These are phyloP conservation scores for Uropsilus gracilis DNA, from an alignment of 2,113 vertebrate genomes.

Conservation along the genomic window DNA sequence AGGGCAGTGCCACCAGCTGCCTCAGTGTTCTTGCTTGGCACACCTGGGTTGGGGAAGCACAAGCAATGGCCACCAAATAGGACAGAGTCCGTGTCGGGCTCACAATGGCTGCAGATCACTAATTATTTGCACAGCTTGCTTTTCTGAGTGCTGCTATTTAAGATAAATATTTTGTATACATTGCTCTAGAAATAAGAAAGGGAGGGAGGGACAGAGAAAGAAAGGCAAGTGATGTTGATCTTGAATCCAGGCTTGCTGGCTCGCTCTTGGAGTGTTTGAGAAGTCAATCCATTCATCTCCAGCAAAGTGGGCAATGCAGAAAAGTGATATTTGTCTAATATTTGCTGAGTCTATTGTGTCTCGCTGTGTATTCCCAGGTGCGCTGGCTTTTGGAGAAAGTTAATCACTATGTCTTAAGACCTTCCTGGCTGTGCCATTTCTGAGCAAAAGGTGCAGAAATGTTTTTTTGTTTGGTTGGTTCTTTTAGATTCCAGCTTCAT, in stretches of 20 bases:
- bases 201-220: not conserved
- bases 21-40: not conserved
- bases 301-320: slow-evolving; percentile 70
- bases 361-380: slow-evolving; percentile 25
- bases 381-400: slow-evolving; percentile 39
- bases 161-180: slow-evolving; percentile 70
- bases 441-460: slow-evolving; percentile 54
- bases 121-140: slow-evolving; percentile 78
- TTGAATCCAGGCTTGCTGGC: slow-evolving; percentile 52
- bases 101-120: slow-evolving; percentile 47
- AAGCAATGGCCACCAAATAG: not conserved
- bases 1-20: accelerated
- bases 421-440: slow-evolving; percentile 52
- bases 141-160: slow-evolving; percentile 51
- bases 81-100: not conserved
- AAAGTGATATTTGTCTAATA: slow-evolving; percentile 75
- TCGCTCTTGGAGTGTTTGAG: slow-evolving; percentile 71
- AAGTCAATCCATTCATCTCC: slow-evolving; percentile 75
- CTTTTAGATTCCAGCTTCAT: too few species aligned
- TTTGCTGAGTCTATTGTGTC: slow-evolving; percentile 75
- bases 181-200: slow-evolving; percentile 62
- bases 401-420: slow-evolving; percentile 51
- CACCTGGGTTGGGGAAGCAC: not conserved
- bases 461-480: too few species aligned
- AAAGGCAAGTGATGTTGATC: slow-evolving; percentile 29